A percentile compares a stretch with the other conserved stretches of the same genome.
Conservation (phyloP, 2,113 vertebrate species). For the Clarias gariepinus region DNA sequence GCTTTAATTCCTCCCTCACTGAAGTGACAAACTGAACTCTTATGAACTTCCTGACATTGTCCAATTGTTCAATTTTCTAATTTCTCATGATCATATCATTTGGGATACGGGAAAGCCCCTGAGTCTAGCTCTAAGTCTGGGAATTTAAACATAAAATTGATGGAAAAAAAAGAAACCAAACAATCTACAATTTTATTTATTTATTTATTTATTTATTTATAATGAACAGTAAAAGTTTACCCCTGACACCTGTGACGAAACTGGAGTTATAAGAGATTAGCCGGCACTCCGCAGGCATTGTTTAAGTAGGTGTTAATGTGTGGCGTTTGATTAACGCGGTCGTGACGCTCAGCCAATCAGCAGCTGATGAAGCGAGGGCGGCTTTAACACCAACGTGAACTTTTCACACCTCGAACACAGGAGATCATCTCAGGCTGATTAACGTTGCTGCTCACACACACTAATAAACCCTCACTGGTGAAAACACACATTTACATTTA, state of each 20-base stretch:
- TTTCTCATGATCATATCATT: too few relatives aligned
- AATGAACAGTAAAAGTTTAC: background rate
- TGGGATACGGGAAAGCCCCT: too few relatives aligned
- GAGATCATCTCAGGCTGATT: slow-evolving; percentile 6
- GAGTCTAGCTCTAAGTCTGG: too few relatives aligned
- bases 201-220: background rate
- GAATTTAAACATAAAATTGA: too few relatives aligned
- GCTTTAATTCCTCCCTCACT: too few relatives aligned
- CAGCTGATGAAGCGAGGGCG: slow-evolving; percentile 2
- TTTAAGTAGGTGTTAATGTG: background rate
- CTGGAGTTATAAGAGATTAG: background rate
- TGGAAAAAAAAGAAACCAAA: too few relatives aligned
- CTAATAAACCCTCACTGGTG: background rate
- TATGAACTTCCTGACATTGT: too few relatives aligned
- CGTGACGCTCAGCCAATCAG: slow-evolving; percentile 2
- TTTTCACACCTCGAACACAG: background rate
- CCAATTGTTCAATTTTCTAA: too few relatives aligned
- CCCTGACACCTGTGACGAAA: background rate
- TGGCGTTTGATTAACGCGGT: background rate
- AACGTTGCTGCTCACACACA: background rate
- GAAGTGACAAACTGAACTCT: too few relatives aligned
- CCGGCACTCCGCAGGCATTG: background rate
- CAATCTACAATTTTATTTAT: background rate
- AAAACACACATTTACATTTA: slow-evolving; percentile 18
- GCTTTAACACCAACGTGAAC: background rate